Evolutionary conservation across 1,140 invertebrate species (phyloP).

Genomic region (Dendrolimus kikuchii): DNA sequence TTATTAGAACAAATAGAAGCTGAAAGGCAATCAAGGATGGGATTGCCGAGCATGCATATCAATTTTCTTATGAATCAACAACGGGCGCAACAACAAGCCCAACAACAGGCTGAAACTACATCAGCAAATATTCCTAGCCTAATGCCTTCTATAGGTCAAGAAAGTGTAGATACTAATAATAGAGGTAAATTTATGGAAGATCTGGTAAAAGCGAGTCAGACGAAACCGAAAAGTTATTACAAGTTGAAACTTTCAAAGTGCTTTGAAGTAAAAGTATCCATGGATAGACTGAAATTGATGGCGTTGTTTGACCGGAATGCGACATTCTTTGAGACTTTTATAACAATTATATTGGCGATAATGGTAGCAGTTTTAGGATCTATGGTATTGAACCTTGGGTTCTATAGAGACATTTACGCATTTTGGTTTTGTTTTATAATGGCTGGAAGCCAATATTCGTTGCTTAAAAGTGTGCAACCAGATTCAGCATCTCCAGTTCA

Average conservation of each 20-base stretch:
- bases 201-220: constrained; percentile 58
- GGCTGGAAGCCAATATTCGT: constrained; percentile 96
- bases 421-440: constrained; percentile 98
- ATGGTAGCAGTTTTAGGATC: constrained; percentile 90
- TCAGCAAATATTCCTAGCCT: constrained; percentile 44
- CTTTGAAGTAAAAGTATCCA: constrained; percentile 81
- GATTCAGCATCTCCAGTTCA: constrained; percentile 98
- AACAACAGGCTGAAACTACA: constrained; percentile 42
- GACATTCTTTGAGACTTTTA: constrained; percentile 86
- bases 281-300: constrained; percentile 93
- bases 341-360: constrained; percentile 90
- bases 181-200: constrained; percentile 55
- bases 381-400: constrained; percentile 85
- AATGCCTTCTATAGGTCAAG: constrained; percentile 61
- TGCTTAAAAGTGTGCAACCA: constrained; percentile 98
- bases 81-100: constrained; percentile 42
- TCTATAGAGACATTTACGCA: constrained; percentile 93
- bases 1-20: constrained; percentile 65
- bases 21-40: constrained; percentile 59
- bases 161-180: constrained; percentile 52
- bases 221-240: constrained; percentile 85
- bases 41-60: constrained; percentile 66
- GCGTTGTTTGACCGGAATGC: constrained; percentile 95
- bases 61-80: constrained; percentile 61
- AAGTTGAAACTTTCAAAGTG: constrained; percentile 86